Percentiles rank a stretch among this genome's conserved stretches.
Conservation (phyloP, 1,140 invertebrate species). For the Drosophila kanapiae region DNA sequence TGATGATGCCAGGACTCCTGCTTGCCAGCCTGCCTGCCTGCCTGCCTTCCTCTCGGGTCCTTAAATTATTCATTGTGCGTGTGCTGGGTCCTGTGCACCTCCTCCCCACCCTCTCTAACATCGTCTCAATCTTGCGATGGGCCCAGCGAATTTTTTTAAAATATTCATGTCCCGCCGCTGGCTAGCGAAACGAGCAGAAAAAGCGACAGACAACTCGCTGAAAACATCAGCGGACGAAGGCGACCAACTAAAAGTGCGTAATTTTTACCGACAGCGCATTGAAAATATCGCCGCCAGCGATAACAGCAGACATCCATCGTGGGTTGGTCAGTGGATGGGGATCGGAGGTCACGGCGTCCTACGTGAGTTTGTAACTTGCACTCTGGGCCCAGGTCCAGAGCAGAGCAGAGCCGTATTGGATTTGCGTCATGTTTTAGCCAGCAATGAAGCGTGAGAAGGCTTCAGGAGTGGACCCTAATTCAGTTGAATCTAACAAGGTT, state of each 20-base stretch:
- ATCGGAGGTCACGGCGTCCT: conserved; percentile 29
- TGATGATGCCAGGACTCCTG: conserved; percentile 62
- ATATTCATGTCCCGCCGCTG: conserved; percentile 78
- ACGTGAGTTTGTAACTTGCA: conserved; percentile 73
- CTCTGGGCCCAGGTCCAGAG: conserved; percentile 43
- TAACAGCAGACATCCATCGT: conserved; percentile 32
- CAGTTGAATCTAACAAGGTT: not conserved
- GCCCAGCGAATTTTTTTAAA: conserved; percentile 70
- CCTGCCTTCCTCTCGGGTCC: conserved; percentile 24
- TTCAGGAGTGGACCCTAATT: conserved; percentile 1
- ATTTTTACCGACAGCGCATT: conserved; percentile 79
- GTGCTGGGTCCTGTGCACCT: conserved; percentile 7
- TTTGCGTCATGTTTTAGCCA: conserved; percentile 39
- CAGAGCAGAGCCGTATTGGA: conserved; percentile 28
- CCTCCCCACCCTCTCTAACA: conserved; percentile 32
- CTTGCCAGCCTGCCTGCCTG: conserved; percentile 1
- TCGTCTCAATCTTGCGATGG: conserved; percentile 45
- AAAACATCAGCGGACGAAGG: conserved; percentile 53
- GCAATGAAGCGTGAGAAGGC: conserved; percentile 27
- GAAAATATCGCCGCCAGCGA: conserved; percentile 68
- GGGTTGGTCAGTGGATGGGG: not conserved
- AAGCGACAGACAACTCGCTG: conserved; percentile 52
- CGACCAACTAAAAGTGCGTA: conserved; percentile 78
- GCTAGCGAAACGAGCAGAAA: conserved; percentile 53
- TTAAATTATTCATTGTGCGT: conserved; percentile 76